phyloP scores from a whole-genome alignment of 2,113 vertebrate species.

The Vimba vimba region DNA sequence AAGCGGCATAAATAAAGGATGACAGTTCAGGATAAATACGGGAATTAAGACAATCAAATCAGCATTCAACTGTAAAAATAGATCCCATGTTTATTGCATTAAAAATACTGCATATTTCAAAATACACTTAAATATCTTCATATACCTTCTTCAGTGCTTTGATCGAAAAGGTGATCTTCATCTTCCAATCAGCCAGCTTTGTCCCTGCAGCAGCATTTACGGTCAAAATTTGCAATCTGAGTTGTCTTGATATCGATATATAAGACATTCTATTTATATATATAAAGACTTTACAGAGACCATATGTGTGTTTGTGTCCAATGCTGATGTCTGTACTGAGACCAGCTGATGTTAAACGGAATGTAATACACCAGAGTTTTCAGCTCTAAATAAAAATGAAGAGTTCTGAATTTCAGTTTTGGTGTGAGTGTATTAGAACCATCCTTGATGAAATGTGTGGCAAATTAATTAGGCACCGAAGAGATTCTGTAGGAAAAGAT shows the following conservation, averaged over 20 bases:
- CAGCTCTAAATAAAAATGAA: background rate
- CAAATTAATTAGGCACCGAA: conserved; percentile 29
- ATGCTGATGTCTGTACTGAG: background rate
- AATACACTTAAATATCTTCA: conserved; percentile 43
- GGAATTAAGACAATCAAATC: background rate
- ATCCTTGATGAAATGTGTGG: background rate
- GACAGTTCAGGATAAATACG: background rate
- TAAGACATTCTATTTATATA: conserved; percentile 4
- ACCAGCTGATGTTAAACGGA: background rate
- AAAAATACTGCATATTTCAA: conserved; percentile 53
- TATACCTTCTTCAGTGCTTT: conserved; percentile 34
- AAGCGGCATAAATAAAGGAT: background rate
- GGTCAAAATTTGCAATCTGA: background rate
- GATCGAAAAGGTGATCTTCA: conserved; percentile 45
- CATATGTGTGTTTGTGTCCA: background rate
- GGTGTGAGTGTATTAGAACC: background rate
- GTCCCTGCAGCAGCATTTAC: conserved; percentile 17
- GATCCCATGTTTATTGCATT: conserved; percentile 52
- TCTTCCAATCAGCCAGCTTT: conserved; percentile 32
- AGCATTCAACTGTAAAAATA: conserved; percentile 44
- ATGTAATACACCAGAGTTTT: background rate
- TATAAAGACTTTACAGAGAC: conserved; percentile 15
- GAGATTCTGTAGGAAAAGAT: conserved; percentile 17
- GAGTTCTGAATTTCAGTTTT: background rate
- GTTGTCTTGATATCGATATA: background rate